phyloP scores from a whole-genome alignment of 2,888 invertebrate species.

The Agrilus cyanescens region DNA sequence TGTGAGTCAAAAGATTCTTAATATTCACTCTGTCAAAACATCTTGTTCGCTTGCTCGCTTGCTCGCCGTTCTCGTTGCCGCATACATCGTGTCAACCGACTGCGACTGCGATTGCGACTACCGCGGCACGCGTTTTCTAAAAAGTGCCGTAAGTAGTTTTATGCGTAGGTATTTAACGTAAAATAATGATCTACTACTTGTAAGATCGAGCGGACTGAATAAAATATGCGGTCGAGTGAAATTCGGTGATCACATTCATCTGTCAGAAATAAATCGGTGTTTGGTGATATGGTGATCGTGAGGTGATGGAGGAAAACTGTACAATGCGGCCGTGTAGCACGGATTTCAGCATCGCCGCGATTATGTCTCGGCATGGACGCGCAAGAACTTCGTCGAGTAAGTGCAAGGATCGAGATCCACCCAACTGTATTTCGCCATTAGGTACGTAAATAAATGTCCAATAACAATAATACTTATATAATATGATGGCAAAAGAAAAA shows the following conservation, averaged over 20 bases:
- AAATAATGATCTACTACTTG: too few species aligned
- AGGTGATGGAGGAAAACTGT: constrained; percentile 52
- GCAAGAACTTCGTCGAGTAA: constrained; percentile 46
- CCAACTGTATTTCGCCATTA: constrained; percentile 31
- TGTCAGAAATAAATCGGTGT: neutral
- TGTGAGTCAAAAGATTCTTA: constrained; percentile 35
- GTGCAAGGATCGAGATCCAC: constrained; percentile 34
- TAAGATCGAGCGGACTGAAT: too few species aligned
- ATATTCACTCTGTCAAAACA: constrained; percentile 38
- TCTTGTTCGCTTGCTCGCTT: constrained; percentile 30
- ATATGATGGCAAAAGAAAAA: too few species aligned
- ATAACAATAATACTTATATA: too few species aligned
- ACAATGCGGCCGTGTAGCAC: constrained; percentile 73
- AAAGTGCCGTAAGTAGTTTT: constrained; percentile 6
- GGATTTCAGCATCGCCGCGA: constrained; percentile 92
- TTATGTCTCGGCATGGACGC: constrained; percentile 71
- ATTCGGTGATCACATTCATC: neutral
- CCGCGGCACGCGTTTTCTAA: too few species aligned
- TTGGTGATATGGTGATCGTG: constrained; percentile 19
- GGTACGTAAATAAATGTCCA: constrained; percentile 30
- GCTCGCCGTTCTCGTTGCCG: constrained; percentile 25
- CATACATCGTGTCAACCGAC: constrained; percentile 11
- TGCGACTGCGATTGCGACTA: constrained; percentile 16
- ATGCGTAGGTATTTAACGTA: neutral
- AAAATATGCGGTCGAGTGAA: neutral